Conservation (phyloP, 2,113 vertebrate species). For the Lota lota region DNA sequence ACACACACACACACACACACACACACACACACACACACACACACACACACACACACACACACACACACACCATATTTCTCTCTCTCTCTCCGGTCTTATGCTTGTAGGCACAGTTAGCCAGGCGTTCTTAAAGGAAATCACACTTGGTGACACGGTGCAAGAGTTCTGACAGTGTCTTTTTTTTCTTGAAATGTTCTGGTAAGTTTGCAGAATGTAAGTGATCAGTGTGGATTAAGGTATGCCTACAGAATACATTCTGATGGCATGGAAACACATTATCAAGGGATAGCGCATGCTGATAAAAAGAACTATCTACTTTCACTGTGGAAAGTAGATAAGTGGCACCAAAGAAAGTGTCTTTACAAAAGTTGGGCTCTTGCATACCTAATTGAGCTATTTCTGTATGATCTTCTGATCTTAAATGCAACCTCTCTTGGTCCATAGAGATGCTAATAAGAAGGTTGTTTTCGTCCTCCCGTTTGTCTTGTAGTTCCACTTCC, state of each 20-base stretch:
- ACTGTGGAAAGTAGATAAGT: slow-evolving; percentile 38
- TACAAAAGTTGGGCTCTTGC: not conserved
- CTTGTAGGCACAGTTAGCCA: not conserved
- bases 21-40: too few species aligned
- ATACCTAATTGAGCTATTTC: not conserved
- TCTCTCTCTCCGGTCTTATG: not conserved
- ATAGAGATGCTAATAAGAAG: not conserved
- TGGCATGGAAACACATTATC: slow-evolving; percentile 10
- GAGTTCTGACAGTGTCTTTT: slow-evolving; percentile 15
- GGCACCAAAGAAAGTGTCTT: not conserved
- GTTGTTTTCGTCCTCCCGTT: not conserved
- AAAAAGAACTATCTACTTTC: slow-evolving; percentile 17
- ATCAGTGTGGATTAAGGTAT: slow-evolving; percentile 15
- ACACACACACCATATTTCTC: not conserved
- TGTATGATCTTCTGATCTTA: not conserved
- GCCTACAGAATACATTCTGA: slow-evolving; percentile 4
- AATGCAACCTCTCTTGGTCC: not conserved
- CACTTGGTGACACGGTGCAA: not conserved
- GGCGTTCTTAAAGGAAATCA: slow-evolving; percentile 15
- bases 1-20: too few species aligned
- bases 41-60: too few species aligned
- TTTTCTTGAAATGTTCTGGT: slow-evolving; percentile 12
- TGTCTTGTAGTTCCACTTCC: slow-evolving; percentile 5
- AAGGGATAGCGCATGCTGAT: slow-evolving; percentile 15
- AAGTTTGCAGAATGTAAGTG: slow-evolving; percentile 11